These are phyloP conservation scores for Drosophila simulans DNA, from an alignment of 1,140 invertebrate species.

Conservation along the genomic window DNA sequence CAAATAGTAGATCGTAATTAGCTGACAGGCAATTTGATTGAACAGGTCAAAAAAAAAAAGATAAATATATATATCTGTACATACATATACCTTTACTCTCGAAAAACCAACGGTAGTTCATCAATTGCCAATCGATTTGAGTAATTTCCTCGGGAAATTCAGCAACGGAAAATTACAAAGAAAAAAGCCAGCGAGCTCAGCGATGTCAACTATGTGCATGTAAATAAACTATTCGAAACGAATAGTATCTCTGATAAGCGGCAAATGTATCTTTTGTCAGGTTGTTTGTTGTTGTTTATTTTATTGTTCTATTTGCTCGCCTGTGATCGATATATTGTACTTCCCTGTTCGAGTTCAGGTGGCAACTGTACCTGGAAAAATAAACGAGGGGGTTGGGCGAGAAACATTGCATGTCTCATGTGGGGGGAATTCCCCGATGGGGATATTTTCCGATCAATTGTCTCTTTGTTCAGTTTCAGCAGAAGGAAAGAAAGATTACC, in stretches of 20 bases:
- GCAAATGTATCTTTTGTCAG: constrained; percentile 47
- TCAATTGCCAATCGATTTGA: constrained; percentile 72
- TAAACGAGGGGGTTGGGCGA: background rate
- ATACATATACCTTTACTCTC: too few relatives aligned
- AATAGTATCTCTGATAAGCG: constrained; percentile 35
- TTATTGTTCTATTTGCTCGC: constrained; percentile 36
- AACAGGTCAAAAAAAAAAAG: constrained; percentile 3
- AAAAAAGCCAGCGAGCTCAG: constrained; percentile 11
- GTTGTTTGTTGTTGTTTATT: constrained; percentile 29
- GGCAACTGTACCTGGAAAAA: constrained; percentile 9
- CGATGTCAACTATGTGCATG: constrained; percentile 48
- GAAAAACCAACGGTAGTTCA: constrained; percentile 18
- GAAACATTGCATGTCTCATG: constrained; percentile 1
- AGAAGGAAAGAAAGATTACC: background rate
- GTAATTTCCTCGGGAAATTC: constrained; percentile 53
- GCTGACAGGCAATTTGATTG: constrained; percentile 61
- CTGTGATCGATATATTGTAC: constrained; percentile 31
- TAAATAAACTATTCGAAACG: constrained; percentile 26
- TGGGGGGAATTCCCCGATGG: constrained; percentile 13
- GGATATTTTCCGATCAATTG: constrained; percentile 10
- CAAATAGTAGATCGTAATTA: constrained; percentile 67
- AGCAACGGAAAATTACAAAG: constrained; percentile 4
- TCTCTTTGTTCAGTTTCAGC: background rate
- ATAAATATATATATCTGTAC: too few relatives aligned
- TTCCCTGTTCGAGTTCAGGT: constrained; percentile 30